Base-by-base conservation (phyloP, 2,113 vertebrate species). In the Oryzias woworae region DNA sequence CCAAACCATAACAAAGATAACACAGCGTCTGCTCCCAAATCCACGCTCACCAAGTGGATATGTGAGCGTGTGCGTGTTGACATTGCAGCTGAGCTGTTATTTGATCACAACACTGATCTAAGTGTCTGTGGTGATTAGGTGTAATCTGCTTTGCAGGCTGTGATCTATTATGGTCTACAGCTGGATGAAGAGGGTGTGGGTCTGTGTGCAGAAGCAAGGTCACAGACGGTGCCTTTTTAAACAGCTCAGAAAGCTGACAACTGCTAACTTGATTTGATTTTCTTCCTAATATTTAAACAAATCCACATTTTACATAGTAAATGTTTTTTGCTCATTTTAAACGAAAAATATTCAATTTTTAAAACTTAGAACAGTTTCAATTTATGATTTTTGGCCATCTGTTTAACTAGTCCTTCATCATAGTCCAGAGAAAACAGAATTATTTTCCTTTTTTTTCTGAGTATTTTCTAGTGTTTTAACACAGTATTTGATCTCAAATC, bases 1-100 rank as follows among this genome's bases (percentile, higher is more conserved):
- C 51, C 78, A 83, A 86, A 87, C 81, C 84, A 87, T 82, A 86
- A 83, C 82, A 88, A 86, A 88, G 85, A 88, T 88, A 88, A 88
- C 82, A 85, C 52, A 82, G 75, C 71, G 80, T 78, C 60, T 67
- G 80, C 83, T 81, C 69, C 77, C 78, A 86, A 63, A 82, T 67
- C 73, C 83, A 68, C 66, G 46, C 72, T 83, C 81, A 79, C 62
- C 74, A 20, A 68, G 71, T 42, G 58, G 62, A 81, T 83, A 69
- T 73, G 50, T 78, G 58, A 6, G 65, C 64, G 74, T 62, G 75
- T 72, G 66, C 43, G 58, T 88, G 84, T 87, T 89, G 83, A 87
- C 85, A 81, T 83, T 81, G 74, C 80, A 85, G 75, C 81, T 72
- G 77, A 86, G 77, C 80, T 81, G 85, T 86, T 85, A 84, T 88